These are phyloP conservation scores for Atta colombica DNA, from an alignment of 1,140 invertebrate genomes.

Conservation along the genomic window DNA sequence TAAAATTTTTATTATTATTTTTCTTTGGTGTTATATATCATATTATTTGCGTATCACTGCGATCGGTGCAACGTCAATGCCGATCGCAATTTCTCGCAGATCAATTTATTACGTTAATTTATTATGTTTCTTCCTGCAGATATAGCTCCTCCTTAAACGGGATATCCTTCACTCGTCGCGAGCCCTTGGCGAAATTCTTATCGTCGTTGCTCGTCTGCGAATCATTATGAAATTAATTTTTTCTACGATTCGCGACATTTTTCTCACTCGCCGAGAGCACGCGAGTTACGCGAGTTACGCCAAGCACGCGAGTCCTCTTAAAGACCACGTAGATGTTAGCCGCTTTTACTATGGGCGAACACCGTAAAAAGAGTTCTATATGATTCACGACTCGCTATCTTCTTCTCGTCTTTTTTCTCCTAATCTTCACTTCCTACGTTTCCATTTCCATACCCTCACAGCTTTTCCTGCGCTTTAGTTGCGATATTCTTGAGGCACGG, in stretches of 20 bases:
- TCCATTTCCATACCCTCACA: conserved; percentile 64
- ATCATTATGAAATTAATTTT: neutral
- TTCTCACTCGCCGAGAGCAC: conserved; percentile 52
- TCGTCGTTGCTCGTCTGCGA: neutral
- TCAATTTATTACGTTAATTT: conserved; percentile 17
- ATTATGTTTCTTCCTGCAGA: conserved; percentile 5
- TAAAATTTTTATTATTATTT: conserved; percentile 31
- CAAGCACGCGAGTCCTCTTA: conserved; percentile 80
- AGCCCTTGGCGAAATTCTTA: conserved; percentile 21
- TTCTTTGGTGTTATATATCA: neutral
- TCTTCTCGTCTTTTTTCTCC: neutral
- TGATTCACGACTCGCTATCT: conserved; percentile 52
- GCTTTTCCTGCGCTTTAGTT: conserved; percentile 84
- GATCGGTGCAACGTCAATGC: neutral
- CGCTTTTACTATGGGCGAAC: conserved; percentile 81
- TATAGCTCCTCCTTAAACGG: neutral
- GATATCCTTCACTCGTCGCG: neutral
- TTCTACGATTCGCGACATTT: neutral
- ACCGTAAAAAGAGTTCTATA: conserved; percentile 71
- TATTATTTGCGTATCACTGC: neutral
- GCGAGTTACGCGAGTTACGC: conserved; percentile 66
- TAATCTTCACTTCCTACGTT: conserved; percentile 14
- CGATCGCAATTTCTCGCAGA: neutral
- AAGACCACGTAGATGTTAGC: conserved; percentile 81
- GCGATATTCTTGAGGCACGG: conserved; percentile 80